Conservation (phyloP, 92 coral and sea anemone genomes). For the Muricea muricata region DNA sequence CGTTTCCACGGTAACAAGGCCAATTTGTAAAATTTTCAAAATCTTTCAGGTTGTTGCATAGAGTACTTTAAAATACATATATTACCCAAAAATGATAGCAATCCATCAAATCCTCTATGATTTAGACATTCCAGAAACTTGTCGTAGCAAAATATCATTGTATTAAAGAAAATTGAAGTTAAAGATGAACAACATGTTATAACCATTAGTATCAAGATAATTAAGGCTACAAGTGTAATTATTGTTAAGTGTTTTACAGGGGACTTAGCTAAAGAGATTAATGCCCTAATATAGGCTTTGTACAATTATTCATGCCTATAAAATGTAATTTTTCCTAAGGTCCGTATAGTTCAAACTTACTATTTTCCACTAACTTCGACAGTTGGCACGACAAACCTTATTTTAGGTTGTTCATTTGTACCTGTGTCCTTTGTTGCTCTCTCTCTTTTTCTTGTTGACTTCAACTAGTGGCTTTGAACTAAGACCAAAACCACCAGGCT, state of each 20-base stretch:
- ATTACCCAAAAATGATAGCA: conserved; percentile 3
- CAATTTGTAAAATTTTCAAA: background rate
- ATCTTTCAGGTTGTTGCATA: conserved; percentile 2
- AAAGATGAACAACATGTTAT: too few relatives aligned
- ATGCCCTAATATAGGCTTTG: too few relatives aligned
- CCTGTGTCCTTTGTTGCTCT: background rate
- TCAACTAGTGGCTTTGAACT: conserved; percentile 64
- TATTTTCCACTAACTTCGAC: background rate
- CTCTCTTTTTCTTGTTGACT: background rate
- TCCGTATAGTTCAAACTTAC: too few relatives aligned
- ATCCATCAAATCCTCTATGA: background rate
- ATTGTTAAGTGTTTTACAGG: too few relatives aligned
- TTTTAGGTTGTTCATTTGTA: background rate
- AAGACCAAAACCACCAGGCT: conserved; percentile 54
- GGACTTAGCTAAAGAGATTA: too few relatives aligned
- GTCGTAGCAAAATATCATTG: background rate
- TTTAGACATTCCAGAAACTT: background rate
- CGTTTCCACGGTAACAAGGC: background rate
- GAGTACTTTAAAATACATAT: too few relatives aligned
- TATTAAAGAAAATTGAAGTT: too few relatives aligned
- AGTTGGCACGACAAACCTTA: background rate
- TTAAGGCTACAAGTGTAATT: too few relatives aligned
- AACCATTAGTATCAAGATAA: too few relatives aligned
- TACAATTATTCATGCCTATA: background rate
- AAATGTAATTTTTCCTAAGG: too few relatives aligned